Evolutionary conservation across 1,140 invertebrate genomes (phyloP), one percentile per base, ranked within the genome.

Genomic region (Drosophila carrolli): DNA sequence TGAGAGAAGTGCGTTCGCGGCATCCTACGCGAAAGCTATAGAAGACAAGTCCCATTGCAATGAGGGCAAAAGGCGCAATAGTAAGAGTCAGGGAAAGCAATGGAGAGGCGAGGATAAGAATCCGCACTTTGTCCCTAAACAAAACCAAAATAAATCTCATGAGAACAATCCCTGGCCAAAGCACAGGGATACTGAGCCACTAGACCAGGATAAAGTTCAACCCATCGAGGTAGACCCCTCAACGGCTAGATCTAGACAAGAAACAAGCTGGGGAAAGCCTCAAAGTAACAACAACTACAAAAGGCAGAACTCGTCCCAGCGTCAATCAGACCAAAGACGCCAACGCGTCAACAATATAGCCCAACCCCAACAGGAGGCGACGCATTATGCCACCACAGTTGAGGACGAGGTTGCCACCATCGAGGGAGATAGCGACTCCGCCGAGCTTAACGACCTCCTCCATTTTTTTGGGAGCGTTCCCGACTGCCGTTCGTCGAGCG

Each of bases 401-500:
- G 56, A 43, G 11, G 43, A 2, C 23, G 23, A 23, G 23, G 23
- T 23, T 23, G 23, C 23, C 23, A 23, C 23, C 23, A 23, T 23
- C 23, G 23, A 23, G 2, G 23, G 23, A 23, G 23, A 23, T 23
- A 23, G 23, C 23, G 23, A 23, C 4, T 23, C 23, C 23, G 23
- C 23, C 23, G 23, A 23, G 23, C 23, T 23, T 23, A 23, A 23
- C 23, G 23, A 23, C 23, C 23, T 23, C 23, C 23, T 23, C 23
- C 23, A 23, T 4, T 23, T 23, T 23, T 23, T 23, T 4, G 23
- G 23, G 23, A 23, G 23, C 23, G 23, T 35, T 75, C 65, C 57
- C 53, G 51, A 29, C 43, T 74, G 37, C 57, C 72, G 73, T 71
- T 54, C 35, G 35, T 44, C 44, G 47, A 59, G 32, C 44, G 65